These are phyloP conservation scores for Leptestheria dahalacensis DNA, from an alignment of 1,140 invertebrate genomes.

Conservation along the genomic window DNA sequence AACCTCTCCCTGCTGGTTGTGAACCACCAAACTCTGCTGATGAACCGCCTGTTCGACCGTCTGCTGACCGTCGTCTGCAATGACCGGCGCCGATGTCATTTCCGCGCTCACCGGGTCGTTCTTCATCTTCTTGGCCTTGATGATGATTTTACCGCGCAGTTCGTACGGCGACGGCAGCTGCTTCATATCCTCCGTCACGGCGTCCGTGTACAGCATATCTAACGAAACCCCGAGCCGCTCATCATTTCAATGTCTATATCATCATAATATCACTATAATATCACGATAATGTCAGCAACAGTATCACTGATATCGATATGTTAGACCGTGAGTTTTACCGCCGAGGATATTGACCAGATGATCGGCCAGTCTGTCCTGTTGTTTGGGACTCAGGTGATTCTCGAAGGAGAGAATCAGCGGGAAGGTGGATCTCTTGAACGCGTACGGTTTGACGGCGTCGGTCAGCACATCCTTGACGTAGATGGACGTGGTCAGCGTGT, in stretches of 20 bases:
- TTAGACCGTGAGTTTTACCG: constrained; percentile 25
- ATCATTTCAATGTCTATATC: neutral
- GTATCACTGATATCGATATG: too few species aligned
- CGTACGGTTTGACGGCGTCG: constrained; percentile 31
- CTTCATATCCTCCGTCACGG: constrained; percentile 23
- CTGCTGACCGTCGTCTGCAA: too few species aligned
- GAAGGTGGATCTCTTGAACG: constrained; percentile 30
- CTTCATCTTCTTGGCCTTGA: constrained; percentile 33
- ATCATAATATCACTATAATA: too few species aligned
- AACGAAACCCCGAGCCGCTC: neutral
- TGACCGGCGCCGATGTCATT: too few species aligned
- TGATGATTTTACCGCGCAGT: constrained; percentile 32
- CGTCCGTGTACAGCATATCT: constrained; percentile 26
- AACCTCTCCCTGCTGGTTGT: too few species aligned
- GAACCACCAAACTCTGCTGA: too few species aligned
- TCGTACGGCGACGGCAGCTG: constrained; percentile 29
- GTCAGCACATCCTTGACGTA: constrained; percentile 37
- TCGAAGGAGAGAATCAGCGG: constrained; percentile 42
- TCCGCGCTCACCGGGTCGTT: too few species aligned
- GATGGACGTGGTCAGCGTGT: constrained; percentile 40
- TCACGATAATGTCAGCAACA: too few species aligned
- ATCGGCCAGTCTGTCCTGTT: constrained; percentile 36
- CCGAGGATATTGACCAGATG: constrained; percentile 36
- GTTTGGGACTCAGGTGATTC: constrained; percentile 37
- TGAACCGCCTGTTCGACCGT: too few species aligned